Base-by-base conservation (phyloP, 2,888 invertebrate species). In the Cremastobaeus sp. region DNA sequence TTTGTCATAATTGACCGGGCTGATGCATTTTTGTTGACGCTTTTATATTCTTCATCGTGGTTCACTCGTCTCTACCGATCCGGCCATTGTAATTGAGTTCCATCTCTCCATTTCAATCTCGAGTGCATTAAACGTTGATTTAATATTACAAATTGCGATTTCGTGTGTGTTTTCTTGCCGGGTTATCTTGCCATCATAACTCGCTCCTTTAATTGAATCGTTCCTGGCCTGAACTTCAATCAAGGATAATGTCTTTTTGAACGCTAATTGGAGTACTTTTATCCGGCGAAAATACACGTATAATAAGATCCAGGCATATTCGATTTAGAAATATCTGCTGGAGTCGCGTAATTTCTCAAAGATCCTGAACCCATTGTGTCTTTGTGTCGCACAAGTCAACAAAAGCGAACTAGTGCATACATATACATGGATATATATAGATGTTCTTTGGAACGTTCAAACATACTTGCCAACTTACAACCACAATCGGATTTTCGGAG, bases 1-100 rank as follows among this genome's bases (percentile, higher is more conserved):
- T 72, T 72, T 72, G 72, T 72, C 72, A 72, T 72, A 72, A 72
- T 72, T 72, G 65, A 50, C 54, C 48, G 15, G 60, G 30, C 18
- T 30, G 48, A 48, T 43, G 72, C 57, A 37, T 45, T 54, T 48
- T 54, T 54, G 72, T 66, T 60, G 72, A 60, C 72, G 66, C 50
- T 55, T 43, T 37, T 37, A 45, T 54, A 30, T 18, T 47, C 25
- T 15, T 8, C 5, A 15, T 17, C n/a, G 6, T 55, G 6, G 14
- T 11, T 35, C 52, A 52, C 45, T 41, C 25, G 25, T 57, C n/a
- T 25, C 20, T 50, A 25, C 30, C 18, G 35, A 45, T 54, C 9
- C 32, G 11, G n/a, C 47, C 14, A 21, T 64, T 52, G 43, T 50
- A 52, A 64, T 64, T 41, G 41, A 52, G 6, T 47, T 8, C 37